A percentile compares a stretch with the other conserved stretches of the same genome.
Evolutionary conservation across 92 coral and sea anemone genomes (phyloP).

Genomic region (Zoanthus solanderi): DNA sequence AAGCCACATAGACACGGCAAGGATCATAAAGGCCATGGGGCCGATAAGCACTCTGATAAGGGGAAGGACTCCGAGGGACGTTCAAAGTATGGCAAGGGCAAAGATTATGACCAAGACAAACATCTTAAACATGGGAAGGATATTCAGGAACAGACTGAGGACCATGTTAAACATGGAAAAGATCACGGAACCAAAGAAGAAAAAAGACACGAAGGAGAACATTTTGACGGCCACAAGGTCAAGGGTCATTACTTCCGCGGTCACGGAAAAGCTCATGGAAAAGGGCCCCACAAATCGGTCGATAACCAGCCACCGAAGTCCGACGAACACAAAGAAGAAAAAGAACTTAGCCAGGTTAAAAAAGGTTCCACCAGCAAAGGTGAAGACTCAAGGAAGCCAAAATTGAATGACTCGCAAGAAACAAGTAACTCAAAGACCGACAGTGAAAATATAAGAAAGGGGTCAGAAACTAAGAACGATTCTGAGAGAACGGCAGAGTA

Average conservation of each 20-base stretch:
- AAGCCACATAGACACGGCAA: conserved; percentile 29
- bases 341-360: conserved; percentile 5
- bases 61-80: conserved; percentile 43
- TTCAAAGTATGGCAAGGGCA: conserved; percentile 34
- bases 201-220: conserved; percentile 25
- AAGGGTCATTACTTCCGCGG: conserved; percentile 34
- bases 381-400: conserved; percentile 6
- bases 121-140: conserved; percentile 38
- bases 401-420: conserved; percentile 6
- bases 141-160: conserved; percentile 6
- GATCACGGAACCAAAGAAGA: conserved; percentile 15
- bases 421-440: not conserved
- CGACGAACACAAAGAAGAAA: conserved; percentile 23
- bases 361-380: not conserved
- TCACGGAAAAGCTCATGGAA: conserved; percentile 35
- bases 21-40: conserved; percentile 30
- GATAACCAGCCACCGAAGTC: conserved; percentile 40
- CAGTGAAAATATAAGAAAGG: not conserved
- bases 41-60: conserved; percentile 15
- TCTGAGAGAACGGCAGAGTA: conserved; percentile 18
- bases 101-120: conserved; percentile 30
- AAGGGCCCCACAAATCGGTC: conserved; percentile 31
- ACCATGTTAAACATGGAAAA: conserved; percentile 28
- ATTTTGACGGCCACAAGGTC: conserved; percentile 22
- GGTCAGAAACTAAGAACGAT: conserved; percentile 27